These are phyloP conservation scores for Eugnorisma glareosa DNA, from an alignment of 2,888 invertebrate species.

Conservation along the genomic window DNA sequence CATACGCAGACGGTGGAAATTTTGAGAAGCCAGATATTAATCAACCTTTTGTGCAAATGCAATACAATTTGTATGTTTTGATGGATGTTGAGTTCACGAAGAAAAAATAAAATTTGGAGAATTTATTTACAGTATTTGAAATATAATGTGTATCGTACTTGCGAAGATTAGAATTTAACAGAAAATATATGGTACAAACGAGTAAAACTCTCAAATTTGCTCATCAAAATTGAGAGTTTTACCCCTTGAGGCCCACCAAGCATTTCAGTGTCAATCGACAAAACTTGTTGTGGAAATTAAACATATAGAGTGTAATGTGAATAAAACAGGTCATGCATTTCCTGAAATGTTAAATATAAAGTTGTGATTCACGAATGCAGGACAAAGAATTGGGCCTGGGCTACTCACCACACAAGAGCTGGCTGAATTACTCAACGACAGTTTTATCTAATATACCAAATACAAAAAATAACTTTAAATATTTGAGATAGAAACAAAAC, in stretches of 20 bases:
- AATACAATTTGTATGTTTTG: slow-evolving; percentile 24
- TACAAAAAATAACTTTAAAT: background rate
- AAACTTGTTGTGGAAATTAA: background rate
- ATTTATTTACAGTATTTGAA: background rate
- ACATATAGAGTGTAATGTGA: background rate
- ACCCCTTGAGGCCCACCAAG: background rate
- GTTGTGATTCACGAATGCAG: slow-evolving; percentile 49
- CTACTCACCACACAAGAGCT: slow-evolving; percentile 31
- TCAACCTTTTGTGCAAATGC: slow-evolving; percentile 14
- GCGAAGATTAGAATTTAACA: background rate
- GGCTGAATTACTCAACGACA: background rate
- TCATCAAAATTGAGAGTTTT: no score
- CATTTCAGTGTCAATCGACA: background rate
- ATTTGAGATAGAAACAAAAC: slow-evolving; percentile 18
- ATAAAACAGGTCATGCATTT: slow-evolving; percentile 32
- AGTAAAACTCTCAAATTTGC: background rate
- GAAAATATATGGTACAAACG: background rate
- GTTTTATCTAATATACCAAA: slow-evolving; percentile 9
- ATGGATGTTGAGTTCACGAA: slow-evolving; percentile 1
- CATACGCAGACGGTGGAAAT: slow-evolving; percentile 27
- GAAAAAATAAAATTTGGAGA: background rate
- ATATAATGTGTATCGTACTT: background rate
- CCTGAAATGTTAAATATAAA: slow-evolving; percentile 57
- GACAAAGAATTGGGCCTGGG: slow-evolving; percentile 55
- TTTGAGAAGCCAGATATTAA: slow-evolving; percentile 22